These are phyloP conservation scores for Laticauda colubrina DNA, from an alignment of 2,113 vertebrate species.

Conservation along the genomic window DNA sequence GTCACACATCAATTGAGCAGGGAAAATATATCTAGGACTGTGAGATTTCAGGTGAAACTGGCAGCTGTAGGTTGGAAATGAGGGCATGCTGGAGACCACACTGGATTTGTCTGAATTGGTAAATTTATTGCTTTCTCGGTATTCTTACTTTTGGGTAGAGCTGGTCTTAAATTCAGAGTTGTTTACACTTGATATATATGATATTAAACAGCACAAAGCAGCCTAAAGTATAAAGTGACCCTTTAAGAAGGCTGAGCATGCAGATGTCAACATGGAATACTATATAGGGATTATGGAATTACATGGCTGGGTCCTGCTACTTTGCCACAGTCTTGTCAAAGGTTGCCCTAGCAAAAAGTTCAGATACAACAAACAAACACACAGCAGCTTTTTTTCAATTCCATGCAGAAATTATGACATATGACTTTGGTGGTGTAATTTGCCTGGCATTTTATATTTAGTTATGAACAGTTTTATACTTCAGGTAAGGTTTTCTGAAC, in stretches of 20 bases:
- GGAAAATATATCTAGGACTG: not conserved
- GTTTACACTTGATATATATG: not conserved
- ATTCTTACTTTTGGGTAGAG: not conserved
- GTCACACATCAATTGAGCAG: not conserved
- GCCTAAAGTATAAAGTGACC: not conserved
- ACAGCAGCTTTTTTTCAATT: not conserved
- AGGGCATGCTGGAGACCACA: not conserved
- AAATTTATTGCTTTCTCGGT: not conserved
- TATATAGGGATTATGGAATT: not conserved
- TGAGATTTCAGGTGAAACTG: not conserved
- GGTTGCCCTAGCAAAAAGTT: not conserved
- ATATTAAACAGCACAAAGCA: not conserved
- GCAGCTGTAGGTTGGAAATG: not conserved
- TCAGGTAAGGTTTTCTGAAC: slow-evolving; percentile 48
- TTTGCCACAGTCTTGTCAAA: not conserved
- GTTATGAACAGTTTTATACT: slow-evolving; percentile 19
- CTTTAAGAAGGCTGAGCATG: not conserved
- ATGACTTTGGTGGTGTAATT: not conserved
- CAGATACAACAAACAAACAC: not conserved
- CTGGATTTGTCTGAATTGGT: not conserved
- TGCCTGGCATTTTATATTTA: slow-evolving; percentile 11
- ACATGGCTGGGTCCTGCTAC: not conserved
- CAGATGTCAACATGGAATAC: not conserved
- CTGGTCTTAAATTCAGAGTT: not conserved
- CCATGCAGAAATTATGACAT: not conserved